Evolutionary conservation across 1,140 invertebrate genomes (phyloP).

Genomic region (Zaprionus lachaisei): DNA sequence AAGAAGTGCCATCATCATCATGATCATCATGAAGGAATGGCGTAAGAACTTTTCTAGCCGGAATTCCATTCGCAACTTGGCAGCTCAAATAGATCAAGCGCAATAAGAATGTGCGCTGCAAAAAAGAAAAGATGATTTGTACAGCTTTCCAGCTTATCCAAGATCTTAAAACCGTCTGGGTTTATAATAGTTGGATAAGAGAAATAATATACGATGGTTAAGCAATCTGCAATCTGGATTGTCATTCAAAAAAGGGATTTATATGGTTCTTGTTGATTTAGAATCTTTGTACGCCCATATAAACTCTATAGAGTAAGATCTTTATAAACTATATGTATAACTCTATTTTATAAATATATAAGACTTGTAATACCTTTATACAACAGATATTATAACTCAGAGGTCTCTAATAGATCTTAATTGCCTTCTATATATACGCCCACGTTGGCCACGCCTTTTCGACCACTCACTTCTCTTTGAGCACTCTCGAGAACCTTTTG

Average conservation of each 20-base stretch:
- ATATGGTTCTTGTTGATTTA: not conserved
- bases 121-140: slow-evolving; percentile 32
- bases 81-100: slow-evolving; percentile 38
- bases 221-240: not conserved
- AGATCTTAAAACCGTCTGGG: not conserved
- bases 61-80: slow-evolving; percentile 28
- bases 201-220: slow-evolving; percentile 12
- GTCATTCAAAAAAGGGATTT: not conserved
- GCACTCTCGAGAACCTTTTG: slow-evolving; percentile 48
- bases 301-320: too few relatives aligned
- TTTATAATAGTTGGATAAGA: not conserved
- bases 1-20: slow-evolving; percentile 18
- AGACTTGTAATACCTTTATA: too few relatives aligned
- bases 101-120: slow-evolving; percentile 9
- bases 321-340: too few relatives aligned
- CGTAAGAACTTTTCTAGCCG: slow-evolving; percentile 33
- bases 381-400: not conserved
- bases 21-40: not conserved
- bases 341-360: not conserved
- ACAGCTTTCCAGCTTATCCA: slow-evolving; percentile 9
- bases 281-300: too few relatives aligned
- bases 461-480: slow-evolving; percentile 11
- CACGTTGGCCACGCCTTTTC: not conserved
- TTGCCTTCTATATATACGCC: slow-evolving; percentile 5
- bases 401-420: slow-evolving; percentile 29